Evolutionary conservation across 2,888 invertebrate genomes (phyloP), one percentile per base, ranked within the genome.

Genomic region (Platycnemis pennipes): DNA sequence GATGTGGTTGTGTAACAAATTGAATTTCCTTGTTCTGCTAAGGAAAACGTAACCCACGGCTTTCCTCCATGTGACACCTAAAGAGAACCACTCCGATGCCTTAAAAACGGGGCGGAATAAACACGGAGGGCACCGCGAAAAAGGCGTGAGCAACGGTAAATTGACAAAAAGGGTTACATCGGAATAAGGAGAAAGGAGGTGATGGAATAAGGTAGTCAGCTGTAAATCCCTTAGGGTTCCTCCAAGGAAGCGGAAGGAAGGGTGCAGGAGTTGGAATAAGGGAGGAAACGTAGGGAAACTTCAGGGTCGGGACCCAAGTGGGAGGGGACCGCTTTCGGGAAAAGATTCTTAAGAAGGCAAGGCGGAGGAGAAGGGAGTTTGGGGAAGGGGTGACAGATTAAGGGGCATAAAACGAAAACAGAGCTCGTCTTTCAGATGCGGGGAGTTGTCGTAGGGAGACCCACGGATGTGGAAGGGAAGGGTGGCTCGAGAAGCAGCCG

Each of bases 351-450:
- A 77, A 26, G 44, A 56, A 26, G n/a, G 85, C 49, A 94, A 86
- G 44, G 91, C 88, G 88, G 94, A 95, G 94, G 95, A 94, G 88
- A 94, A 94, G 94, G 94, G 53, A 49, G 86, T 86, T 86, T 44
- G 26, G 94, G 94, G 94, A 94, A 86, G 42, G 56, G 94, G 94
- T 87, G 56, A 94, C 44, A 89, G 37, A 45, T 85, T 31, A 88
- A 94, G 94, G 86, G 94, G 94, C 37, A 42, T 91, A 63, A 69
- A 86, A 89, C 37, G 91, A 91, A 69, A 44, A 91, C 91, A 91
- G 91, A 91, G 91, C n/a, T 63, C 26, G 44, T 91, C 91, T 91
- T 91, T 91, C 69, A 91, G 44, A 69, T 37, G 53, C 31, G 56
- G 49, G 85, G 94, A 95, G 94, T 94, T 37, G 94, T 77, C n/a